Base-by-base conservation (phyloP, 2,888 invertebrate genomes). In the Thera obeliscata region DNA sequence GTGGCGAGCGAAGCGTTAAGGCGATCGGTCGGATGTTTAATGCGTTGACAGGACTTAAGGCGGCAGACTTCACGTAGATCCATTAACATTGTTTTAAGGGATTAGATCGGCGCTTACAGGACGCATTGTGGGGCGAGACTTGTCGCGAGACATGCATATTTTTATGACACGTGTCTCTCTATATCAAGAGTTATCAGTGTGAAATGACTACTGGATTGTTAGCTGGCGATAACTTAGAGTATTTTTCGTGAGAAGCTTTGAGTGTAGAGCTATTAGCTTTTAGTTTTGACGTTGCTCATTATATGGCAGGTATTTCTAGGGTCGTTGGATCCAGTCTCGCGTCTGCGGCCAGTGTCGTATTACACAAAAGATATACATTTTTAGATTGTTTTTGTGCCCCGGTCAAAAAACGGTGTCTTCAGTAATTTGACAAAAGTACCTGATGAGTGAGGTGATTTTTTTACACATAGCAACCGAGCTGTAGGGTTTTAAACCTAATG, bases 61-160 rank as follows among this genome's bases (percentile, higher is more conserved):
- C 89, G 88, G 88, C 79, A 79, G 82, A 84, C 87, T 87, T 89
- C 85, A 84, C 88, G 87, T 85, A 85, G 87, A 87, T 91, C 93
- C 93, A 93, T 93, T 93, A 93, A 92, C 91, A 93, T 93, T 93
- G 93, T 93, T 92, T 93, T 89, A 90, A 88, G 83, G 92, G 93
- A 93, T 93, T 93, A 93, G 85, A 87, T 83, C 81, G 88, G 84
- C 85, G 88, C 86, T 91, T 89, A 85, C 83, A 83, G 81, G 81
- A 77, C 80, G 76, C 83, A 76, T 79, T 81, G 83, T 85, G 85
- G 83, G 81, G 77, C 79, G 81, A 86, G 81, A 86, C 82, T 82
- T 85, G 87, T 87, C 83, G 81, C 78, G 81, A 74, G 80, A 87
- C 87, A 87, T 85, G 87, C 90, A 92, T 92, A 91, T 88, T 92